phyloP scores from a whole-genome alignment of 2,888 invertebrate species.

The Apamea sordens region DNA sequence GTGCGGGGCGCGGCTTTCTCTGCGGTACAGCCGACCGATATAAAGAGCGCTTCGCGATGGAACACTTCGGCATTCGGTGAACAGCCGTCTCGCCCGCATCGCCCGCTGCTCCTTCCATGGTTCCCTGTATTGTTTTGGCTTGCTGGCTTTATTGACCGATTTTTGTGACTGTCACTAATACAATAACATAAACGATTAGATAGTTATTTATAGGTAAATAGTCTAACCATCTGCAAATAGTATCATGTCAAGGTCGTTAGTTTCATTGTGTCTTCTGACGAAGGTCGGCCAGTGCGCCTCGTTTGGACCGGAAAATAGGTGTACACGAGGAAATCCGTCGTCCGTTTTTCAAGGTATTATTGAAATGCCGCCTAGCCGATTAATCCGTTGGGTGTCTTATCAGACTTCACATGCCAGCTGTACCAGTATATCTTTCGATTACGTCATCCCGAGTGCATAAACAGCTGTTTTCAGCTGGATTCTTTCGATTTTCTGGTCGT shows the following conservation, averaged over 20 bases:
- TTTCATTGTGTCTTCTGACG: slow-evolving; percentile 88
- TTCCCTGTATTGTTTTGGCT: slow-evolving; percentile 79
- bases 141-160: slow-evolving; percentile 77
- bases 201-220: slow-evolving; percentile 85
- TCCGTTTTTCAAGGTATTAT: slow-evolving; percentile 86
- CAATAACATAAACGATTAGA: slow-evolving; percentile 83
- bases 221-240: slow-evolving; percentile 84
- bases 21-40: slow-evolving; percentile 85
- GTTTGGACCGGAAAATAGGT: slow-evolving; percentile 86
- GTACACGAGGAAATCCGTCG: slow-evolving; percentile 87
- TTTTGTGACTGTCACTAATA: slow-evolving; percentile 83
- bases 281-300: slow-evolving; percentile 86
- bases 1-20: slow-evolving; percentile 89
- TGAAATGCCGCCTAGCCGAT: slow-evolving; percentile 78
- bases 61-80: slow-evolving; percentile 89
- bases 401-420: slow-evolving; percentile 70
- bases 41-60: slow-evolving; percentile 88
- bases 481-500: slow-evolving; percentile 72
- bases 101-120: slow-evolving; percentile 80
- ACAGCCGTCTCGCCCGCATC: slow-evolving; percentile 89
- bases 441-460: slow-evolving; percentile 74
- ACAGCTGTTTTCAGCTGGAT: slow-evolving; percentile 72
- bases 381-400: slow-evolving; percentile 73
- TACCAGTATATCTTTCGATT: slow-evolving; percentile 72
- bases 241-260: slow-evolving; percentile 88